Base-by-base conservation (phyloP, 2,888 invertebrate species). In the Catocala fraxini region DNA sequence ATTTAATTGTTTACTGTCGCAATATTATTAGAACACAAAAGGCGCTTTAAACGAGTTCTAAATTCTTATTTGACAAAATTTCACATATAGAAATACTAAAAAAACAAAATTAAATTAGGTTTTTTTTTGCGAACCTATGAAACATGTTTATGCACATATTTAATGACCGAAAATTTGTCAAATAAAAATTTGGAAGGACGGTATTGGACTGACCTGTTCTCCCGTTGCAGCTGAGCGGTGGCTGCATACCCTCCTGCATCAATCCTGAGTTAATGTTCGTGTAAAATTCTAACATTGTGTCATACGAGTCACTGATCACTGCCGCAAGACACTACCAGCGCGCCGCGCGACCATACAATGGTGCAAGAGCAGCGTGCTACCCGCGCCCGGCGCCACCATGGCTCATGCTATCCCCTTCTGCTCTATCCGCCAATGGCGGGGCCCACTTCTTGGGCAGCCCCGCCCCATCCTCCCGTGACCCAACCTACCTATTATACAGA, bases 281-380 rank as follows among this genome's bases (percentile, higher is more conserved):
- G 86, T 96, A 96, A 89, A 96, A 96, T 87, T 96, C 96, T 92
- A 96, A 95, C 96, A 96, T 96, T 84, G 90, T 95, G 82, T 80
- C 79, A 84, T 84, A 69, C 60, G 84, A 81, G 67, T 70, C 82
- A 81, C 80, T 72, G 70, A 51, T 51, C 76, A 77, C 80, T 76
- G 68, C 56, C 75, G 75, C 71, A 79, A 75, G 81, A 84, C 75
- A 76, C 79, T 82, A 68, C 60, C 80, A 61, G 71, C 70, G 72
- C 87, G 86, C 75, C 80, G 76, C 81, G 70, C 84, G 68, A 75
- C 65, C 77, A 75, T 77, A 86, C 86, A 90, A 83, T 93, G 89
- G 78, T 79, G 79, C 65, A 70, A 63, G 65, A 71, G 63, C 68
- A 73, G 70, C 75, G 68, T 73, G 61, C 70, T 70, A 72, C 6